phyloP scores from a whole-genome alignment of 2,888 invertebrate genomes.

The Plagodis pulveraria region DNA sequence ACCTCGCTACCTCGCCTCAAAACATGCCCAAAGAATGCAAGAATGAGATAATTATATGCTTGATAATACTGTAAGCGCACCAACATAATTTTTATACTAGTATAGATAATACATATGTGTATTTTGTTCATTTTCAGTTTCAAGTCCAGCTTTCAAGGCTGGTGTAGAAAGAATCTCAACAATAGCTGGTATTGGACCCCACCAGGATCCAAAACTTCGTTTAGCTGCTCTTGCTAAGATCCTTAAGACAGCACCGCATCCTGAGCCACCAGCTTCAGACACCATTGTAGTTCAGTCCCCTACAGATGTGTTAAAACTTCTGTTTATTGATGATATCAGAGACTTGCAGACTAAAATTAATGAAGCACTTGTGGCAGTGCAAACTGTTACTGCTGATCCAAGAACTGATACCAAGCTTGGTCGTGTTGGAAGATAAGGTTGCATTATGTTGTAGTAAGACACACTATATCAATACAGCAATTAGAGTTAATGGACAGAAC shows the following conservation, averaged over 20 bases:
- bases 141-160: slow-evolving; percentile 91
- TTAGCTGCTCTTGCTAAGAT: slow-evolving; percentile 89
- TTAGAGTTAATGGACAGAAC: neutral
- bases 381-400: slow-evolving; percentile 97
- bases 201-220: slow-evolving; percentile 70
- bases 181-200: slow-evolving; percentile 80
- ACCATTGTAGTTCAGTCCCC: slow-evolving; percentile 65
- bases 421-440: slow-evolving; percentile 90
- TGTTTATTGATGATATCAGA: slow-evolving; percentile 93
- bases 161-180: slow-evolving; percentile 93
- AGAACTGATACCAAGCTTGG: slow-evolving; percentile 98
- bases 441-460: neutral
- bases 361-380: slow-evolving; percentile 96
- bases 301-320: slow-evolving; percentile 89
- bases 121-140: slow-evolving; percentile 85
- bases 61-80: neutral
- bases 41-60: too few species aligned
- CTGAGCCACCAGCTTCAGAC: slow-evolving; percentile 79
- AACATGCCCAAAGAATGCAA: too few species aligned
- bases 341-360: slow-evolving; percentile 97
- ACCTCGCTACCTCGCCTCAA: too few species aligned
- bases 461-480: neutral
- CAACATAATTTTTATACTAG: too few species aligned
- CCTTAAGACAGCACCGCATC: slow-evolving; percentile 92
- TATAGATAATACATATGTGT: too few species aligned